Base-by-base conservation (phyloP, 2,888 invertebrate genomes). In the Epistrophe grossulariae region DNA sequence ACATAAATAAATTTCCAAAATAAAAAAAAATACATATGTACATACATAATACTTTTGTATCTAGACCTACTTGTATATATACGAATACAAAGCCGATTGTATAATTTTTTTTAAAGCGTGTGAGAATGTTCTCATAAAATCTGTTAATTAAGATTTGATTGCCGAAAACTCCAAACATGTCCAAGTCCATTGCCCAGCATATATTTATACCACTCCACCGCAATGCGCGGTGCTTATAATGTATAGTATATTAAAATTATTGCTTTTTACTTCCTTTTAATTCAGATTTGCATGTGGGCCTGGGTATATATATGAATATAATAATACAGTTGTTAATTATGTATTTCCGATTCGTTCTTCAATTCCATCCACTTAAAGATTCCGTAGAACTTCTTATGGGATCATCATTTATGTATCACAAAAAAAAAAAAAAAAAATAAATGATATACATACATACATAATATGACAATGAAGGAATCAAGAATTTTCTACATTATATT, bases 321-420 rank as follows among this genome's bases (percentile, higher is more conserved):
- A n/a, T 45, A 40, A 19, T 50, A n/a, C 31, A 3, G 35, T 68
- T 50, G 71, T 89, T 89, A 89, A 89, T 89, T 89, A 88, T 89
- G 89, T 89, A 89, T 88, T 89, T 89, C 89, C 89, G 89, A 89
- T 89, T 88, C 79, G 87, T 83, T 83, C 79, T 79, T 87, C 76
- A 87, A 87, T 87, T 87, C 71, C 40, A 31, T 76, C 83, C 87
- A 87, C 87, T 87, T 87, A 79, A 87, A 83, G 83, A 87, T 85
- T 59, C 73, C 68, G 38, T 55, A 70, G 11, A 71, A 59, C 76
- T 76, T 87, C 87, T 83, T 76, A 59, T 68, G 19, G 79, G 60
- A 76, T 71, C 60, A 87, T 17, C 74, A 48, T 45, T 43, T 43
- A 9, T 8, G 43, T 31, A 17, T 17, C 15, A 28, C 24, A 43